These are phyloP conservation scores for Nyctereutes procyonoides DNA, from an alignment of 2,113 vertebrate genomes.

Conservation along the genomic window DNA sequence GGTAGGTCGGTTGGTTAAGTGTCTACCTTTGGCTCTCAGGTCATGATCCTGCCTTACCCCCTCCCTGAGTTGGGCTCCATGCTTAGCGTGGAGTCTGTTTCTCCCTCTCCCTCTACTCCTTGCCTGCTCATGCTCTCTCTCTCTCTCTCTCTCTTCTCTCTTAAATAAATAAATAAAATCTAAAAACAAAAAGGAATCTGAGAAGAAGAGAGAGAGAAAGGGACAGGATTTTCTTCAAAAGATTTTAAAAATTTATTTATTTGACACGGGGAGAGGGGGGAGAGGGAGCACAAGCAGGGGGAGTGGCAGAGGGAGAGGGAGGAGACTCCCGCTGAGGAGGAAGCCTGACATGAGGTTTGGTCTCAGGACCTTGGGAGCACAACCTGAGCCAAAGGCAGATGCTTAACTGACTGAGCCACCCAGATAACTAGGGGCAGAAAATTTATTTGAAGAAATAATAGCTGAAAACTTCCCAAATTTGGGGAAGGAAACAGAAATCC, in stretches of 20 bases:
- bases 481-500: too few species aligned
- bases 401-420: too few species aligned
- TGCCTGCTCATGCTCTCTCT: neutral
- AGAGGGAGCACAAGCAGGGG: too few species aligned
- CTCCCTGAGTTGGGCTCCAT: too few species aligned
- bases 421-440: neutral
- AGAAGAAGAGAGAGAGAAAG: neutral
- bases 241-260: too few species aligned
- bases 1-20: neutral
- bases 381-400: too few species aligned
- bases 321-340: too few species aligned
- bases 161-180: neutral
- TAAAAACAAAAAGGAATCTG: neutral
- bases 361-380: too few species aligned
- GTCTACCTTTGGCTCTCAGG: neutral
- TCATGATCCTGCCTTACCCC: neutral
- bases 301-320: too few species aligned
- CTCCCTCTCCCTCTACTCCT: neutral
- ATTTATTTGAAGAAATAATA: neutral
- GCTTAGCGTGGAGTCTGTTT: neutral
- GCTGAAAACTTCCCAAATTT: neutral
- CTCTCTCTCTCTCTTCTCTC: neutral
- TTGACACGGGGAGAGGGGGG: too few species aligned
- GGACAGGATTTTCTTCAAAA: neutral
- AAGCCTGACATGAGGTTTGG: too few species aligned